Percentiles rank a stretch among this genome's conserved stretches.
These are phyloP conservation scores for Operophtera brumata DNA, from an alignment of 2,888 invertebrate species.

Conservation along the genomic window DNA sequence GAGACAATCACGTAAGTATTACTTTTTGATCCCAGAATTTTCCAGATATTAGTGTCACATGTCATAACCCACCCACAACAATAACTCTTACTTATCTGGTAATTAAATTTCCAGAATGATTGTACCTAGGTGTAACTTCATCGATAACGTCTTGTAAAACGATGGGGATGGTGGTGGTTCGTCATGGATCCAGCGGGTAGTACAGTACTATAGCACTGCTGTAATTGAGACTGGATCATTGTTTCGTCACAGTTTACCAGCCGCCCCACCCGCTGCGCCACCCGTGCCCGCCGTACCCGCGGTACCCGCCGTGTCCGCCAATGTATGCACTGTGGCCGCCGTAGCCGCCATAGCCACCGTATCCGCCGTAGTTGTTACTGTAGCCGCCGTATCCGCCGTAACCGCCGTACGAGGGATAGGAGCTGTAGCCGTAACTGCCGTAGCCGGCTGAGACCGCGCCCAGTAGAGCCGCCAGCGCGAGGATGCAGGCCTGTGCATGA, in stretches of 20 bases:
- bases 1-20: not conserved
- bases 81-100: not conserved
- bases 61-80: not conserved
- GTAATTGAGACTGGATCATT: not conserved
- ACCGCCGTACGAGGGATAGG: conserved; percentile 16
- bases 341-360: conserved; percentile 14
- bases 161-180: too few relatives aligned
- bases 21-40: conserved; percentile 3
- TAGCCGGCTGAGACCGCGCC: conserved; percentile 49
- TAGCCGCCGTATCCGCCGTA: conserved; percentile 18
- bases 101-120: too few relatives aligned
- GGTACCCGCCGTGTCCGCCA: conserved; percentile 20
- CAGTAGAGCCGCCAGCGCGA: conserved; percentile 42
- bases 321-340: conserved; percentile 14
- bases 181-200: too few relatives aligned
- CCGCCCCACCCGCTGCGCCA: conserved; percentile 9
- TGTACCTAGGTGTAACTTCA: too few relatives aligned
- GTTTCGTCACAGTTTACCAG: conserved; percentile 1
- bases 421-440: conserved; percentile 20
- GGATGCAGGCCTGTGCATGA: conserved; percentile 32
- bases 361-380: conserved; percentile 15
- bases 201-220: not conserved
- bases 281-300: conserved; percentile 6
- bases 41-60: not conserved
- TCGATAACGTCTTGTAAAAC: too few relatives aligned